These are phyloP conservation scores for Scaeva pyrastri DNA, from an alignment of 2,888 invertebrate genomes.

Conservation along the genomic window DNA sequence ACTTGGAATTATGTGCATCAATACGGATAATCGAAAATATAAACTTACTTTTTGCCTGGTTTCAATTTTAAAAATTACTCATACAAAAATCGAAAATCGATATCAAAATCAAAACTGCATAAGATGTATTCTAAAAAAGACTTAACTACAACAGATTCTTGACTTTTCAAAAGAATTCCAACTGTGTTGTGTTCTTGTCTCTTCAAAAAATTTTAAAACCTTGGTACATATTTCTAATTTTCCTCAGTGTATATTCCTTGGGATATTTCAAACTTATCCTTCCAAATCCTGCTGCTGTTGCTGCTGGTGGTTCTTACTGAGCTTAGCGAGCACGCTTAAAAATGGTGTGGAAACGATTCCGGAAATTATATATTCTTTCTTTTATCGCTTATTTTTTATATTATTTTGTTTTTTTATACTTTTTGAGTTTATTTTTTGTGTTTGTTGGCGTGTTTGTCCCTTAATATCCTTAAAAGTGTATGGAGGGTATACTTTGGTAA, in stretches of 20 bases:
- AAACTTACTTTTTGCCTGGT: no score
- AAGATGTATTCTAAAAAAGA: no score
- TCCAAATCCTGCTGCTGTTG: constrained; percentile 21
- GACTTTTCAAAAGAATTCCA: no score
- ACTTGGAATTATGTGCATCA: no score
- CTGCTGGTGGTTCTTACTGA: not conserved
- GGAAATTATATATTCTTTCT: constrained; percentile 73
- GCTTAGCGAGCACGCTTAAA: constrained; percentile 50
- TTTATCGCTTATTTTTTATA: constrained; percentile 6
- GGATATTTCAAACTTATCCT: constrained; percentile 45
- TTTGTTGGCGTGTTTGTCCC: constrained; percentile 21
- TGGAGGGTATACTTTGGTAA: constrained; percentile 59
- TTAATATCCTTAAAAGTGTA: constrained; percentile 65
- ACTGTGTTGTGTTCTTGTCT: no score
- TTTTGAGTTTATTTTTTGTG: not conserved
- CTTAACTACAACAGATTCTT: no score
- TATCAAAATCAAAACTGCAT: no score
- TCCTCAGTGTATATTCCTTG: constrained; percentile 25
- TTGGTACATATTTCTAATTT: not conserved
- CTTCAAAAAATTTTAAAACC: no score
- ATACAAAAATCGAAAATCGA: no score
- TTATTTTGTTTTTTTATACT: not conserved
- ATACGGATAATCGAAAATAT: no score
- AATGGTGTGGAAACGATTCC: constrained; percentile 74
- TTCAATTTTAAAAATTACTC: no score